A percentile compares a stretch with the other conserved stretches of the same genome.
Conservation (phyloP, 2,113 vertebrate species). For the Tretioscincus oriximinensis region DNA sequence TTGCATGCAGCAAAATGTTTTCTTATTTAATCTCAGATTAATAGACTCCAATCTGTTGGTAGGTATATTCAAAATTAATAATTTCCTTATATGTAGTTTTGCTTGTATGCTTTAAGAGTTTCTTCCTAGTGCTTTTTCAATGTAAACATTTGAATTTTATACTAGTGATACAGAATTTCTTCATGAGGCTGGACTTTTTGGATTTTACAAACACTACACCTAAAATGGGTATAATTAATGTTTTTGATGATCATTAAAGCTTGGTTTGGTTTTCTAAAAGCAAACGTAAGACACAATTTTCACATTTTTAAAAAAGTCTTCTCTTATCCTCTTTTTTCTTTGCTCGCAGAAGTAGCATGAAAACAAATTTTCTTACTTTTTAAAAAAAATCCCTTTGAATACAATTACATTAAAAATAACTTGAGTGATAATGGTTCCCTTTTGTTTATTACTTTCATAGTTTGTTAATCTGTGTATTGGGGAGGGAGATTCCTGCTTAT, state of each 20-base stretch:
- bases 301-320: slow-evolving; percentile 1
- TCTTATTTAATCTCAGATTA: neutral
- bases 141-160: neutral
- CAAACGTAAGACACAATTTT: neutral
- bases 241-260: slow-evolving; percentile 62
- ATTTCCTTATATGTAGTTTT: neutral
- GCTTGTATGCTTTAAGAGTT: neutral
- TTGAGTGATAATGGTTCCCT: neutral
- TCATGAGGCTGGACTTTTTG: neutral
- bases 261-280: slow-evolving; percentile 56
- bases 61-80: neutral
- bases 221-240: slow-evolving; percentile 40
- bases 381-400: neutral
- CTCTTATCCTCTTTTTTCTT: neutral
- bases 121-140: neutral
- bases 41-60: neutral
- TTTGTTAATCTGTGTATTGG: neutral
- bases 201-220: too few species aligned
- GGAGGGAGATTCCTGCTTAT: neutral
- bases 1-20: neutral
- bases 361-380: neutral
- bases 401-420: neutral
- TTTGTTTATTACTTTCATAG: neutral
- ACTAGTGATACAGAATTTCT: neutral
- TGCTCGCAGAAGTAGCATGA: neutral